These are phyloP conservation scores for Zaprionus camerounensis DNA, from an alignment of 1,140 invertebrate genomes.

Conservation along the genomic window DNA sequence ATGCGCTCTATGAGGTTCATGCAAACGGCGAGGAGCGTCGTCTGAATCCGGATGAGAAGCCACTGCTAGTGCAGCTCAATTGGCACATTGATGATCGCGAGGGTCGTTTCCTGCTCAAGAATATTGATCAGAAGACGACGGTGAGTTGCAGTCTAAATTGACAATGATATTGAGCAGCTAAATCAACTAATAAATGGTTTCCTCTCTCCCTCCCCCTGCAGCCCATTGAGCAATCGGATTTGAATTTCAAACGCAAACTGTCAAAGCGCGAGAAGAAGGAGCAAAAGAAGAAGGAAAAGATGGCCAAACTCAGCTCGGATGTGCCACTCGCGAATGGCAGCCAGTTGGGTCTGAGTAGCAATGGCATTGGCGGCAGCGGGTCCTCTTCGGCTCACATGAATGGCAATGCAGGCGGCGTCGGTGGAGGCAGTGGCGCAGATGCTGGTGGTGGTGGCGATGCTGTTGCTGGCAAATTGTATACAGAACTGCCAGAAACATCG, in stretches of 20 bases:
- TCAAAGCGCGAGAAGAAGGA: conserved; percentile 99
- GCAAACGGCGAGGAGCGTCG: conserved; percentile 97
- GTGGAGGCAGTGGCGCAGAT: conserved; percentile 37
- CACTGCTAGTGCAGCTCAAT: conserved; percentile 98
- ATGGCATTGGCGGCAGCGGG: conserved; percentile 50
- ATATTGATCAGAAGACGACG: conserved; percentile 92
- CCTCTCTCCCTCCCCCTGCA: conserved; percentile 9
- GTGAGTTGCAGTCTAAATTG: conserved; percentile 76
- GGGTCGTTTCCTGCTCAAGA: conserved; percentile 96
- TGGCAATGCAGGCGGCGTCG: conserved; percentile 47
- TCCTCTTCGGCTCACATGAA: conserved; percentile 79
- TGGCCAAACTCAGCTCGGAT: conserved; percentile 92
- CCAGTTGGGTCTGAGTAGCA: conserved; percentile 81
- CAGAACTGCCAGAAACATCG: conserved; percentile 98
- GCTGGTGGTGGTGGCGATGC: conserved; percentile 78
- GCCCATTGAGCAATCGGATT: conserved; percentile 84
- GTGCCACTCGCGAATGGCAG: conserved; percentile 85
- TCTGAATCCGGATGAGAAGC: conserved; percentile 95
- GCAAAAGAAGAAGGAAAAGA: conserved; percentile 98
- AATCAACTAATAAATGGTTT: not conserved
- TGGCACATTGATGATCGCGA: conserved; percentile 99
- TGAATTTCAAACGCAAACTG: conserved; percentile 92
- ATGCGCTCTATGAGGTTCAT: conserved; percentile 98
- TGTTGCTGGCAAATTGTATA: conserved; percentile 96
- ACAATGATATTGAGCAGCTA: not conserved